Base-by-base conservation (phyloP, 2,113 vertebrate species). In the Labeo catla region DNA sequence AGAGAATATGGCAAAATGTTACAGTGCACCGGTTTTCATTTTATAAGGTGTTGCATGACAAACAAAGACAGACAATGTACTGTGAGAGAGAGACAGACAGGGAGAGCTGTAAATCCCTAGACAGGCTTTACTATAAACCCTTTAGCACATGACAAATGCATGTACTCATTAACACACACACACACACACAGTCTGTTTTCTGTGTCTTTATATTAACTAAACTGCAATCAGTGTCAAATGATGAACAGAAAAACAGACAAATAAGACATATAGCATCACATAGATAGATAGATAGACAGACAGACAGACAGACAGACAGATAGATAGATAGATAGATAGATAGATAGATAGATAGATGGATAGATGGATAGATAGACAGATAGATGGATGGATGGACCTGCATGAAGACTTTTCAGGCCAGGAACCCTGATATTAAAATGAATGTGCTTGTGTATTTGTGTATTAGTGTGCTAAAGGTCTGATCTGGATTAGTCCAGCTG, bases 41-140 rank as follows among this genome's bases (percentile, higher is more conserved):
- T 54, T 77, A 28, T 54, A 54, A 54, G 50, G 28, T 36, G 49
- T 36, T 81, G 19, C 2, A 23, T 65, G 39, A 63, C 21, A 81
- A n/a, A 43, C 39, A 5, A 13, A 63, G 39, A 45, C 19, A 8
- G 36, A 23, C 19, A 45, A 36, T 19, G 28, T 9, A 28, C 11
- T 49, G 45, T 1, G 57, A 80, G 52, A 28, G 63, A 54, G 28
- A 49, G 13, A 34, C 39, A 70, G 81, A 66, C 43, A 59, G 45
- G 47, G 8, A 70, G 54, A 61, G 73, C 59, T 70, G 34, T 85
- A 89, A 89, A 85, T 76, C 83, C 74, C 70, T 43, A 89, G 86
- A 89, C 86, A 86, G 84, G 81, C 49, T 87, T 83, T 79, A 63
- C 50, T 50, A 10, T 89, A 89, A 89, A 86, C 83, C 85, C 70